These are phyloP conservation scores for Andrena camellia DNA, from an alignment of 2,888 invertebrate species.

Conservation along the genomic window DNA sequence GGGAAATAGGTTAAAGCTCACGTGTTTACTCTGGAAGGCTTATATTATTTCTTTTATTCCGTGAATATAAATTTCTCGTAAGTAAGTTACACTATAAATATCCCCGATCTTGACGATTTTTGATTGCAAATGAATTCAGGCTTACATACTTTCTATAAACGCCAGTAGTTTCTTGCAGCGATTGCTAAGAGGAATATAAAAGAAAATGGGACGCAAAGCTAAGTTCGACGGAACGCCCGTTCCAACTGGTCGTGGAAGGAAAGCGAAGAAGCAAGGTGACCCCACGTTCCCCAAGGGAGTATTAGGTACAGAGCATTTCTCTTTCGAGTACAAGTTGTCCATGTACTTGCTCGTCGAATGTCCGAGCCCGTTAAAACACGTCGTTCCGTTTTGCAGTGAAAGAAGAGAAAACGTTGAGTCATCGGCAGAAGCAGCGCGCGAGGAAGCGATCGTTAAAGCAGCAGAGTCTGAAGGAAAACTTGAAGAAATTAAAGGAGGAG, in stretches of 20 bases:
- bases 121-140: neutral
- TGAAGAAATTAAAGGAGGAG: constrained; percentile 25
- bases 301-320: constrained; percentile 82
- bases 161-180: neutral
- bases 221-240: constrained; percentile 90
- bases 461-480: constrained; percentile 59
- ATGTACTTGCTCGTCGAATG: neutral
- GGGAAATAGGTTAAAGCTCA: constrained; percentile 42
- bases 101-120: neutral
- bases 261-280: constrained; percentile 94
- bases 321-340: neutral
- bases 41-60: neutral
- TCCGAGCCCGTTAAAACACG: neutral
- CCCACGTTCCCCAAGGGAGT: constrained; percentile 89
- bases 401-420: constrained; percentile 87
- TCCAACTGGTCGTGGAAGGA: constrained; percentile 94
- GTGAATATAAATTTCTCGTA: neutral
- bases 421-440: constrained; percentile 90
- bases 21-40: constrained; percentile 27
- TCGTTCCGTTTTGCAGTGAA: constrained; percentile 82
- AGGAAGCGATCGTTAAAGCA: constrained; percentile 86
- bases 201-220: constrained; percentile 93
- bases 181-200: neutral
- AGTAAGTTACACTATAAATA: neutral
- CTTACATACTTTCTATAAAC: neutral